Evolutionary conservation across 2,888 invertebrate species (phyloP), one percentile per base, ranked within the genome.

Genomic region (Linhomoeus sp.): DNA sequence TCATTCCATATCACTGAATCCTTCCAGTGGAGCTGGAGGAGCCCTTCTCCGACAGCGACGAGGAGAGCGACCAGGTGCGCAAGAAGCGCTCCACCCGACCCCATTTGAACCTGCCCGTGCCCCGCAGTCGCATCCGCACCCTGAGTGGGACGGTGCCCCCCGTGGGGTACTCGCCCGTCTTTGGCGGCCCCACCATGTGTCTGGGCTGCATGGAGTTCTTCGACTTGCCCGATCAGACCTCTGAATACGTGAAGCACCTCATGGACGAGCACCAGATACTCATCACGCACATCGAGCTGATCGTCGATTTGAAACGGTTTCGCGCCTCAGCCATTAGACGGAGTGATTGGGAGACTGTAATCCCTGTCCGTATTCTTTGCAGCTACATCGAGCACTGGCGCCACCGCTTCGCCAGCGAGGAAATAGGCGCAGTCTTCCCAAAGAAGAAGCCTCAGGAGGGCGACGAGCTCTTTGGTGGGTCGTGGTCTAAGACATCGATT

Each of bases 111-210:
- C 46, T 49, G 37, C 42, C 46, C 24, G 15, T 49, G 41, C 46
- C 46, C 2, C 14, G 46, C 19, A 35, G 42, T 2, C 45, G 49
- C 20, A 47, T 46, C 24, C 57, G 63, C 23, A 62, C 63, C 12
- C 51, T 62, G 19, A 61, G 61, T 9, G 63, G 63, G 46, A 60
- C 59, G 19, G 58, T 55, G 35, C 48, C 48, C 7, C 36, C 48
- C 3, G 53, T 54, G 9, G 40, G 41, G 9, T 22, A 39, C 3
- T 20, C 20, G 19, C 63, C 63, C 24, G 56, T 57, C 29, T 63
- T 60, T 60, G 63, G 63, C 26, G 63, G 63, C 2, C 62, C 63
- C 5, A 63, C 63, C 3, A 63, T 63, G 63, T 63, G 63, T 47
- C 49, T 63, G 29, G 55, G 53, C 44, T 63, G 63, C 45, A 50